Percentiles rank a stretch among this genome's conserved stretches.
phyloP scores from a whole-genome alignment of 2,797 vertebrate genomes.

The Silurus lanzhouensis region DNA sequence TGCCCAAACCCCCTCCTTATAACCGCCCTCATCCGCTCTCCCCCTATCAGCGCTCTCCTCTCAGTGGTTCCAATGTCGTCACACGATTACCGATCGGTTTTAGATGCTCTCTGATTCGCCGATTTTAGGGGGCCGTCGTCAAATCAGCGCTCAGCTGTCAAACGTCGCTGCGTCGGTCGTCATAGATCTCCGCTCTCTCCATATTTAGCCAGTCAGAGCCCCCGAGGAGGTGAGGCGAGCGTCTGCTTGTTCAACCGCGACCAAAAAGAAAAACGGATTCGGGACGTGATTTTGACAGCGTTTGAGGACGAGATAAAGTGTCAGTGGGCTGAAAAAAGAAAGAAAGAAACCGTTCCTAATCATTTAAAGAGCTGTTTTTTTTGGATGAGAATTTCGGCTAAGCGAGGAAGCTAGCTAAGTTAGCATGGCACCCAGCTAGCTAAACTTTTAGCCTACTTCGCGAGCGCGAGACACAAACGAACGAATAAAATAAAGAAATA shows the following conservation, averaged over 20 bases:
- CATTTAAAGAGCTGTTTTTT: conserved; percentile 57
- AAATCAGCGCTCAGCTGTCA: conserved; percentile 49
- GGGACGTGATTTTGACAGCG: conserved; percentile 6
- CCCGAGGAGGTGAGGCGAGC: conserved; percentile 65
- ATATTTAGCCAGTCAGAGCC: conserved; percentile 76
- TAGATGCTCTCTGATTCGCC: not conserved
- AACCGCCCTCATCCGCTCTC: not conserved
- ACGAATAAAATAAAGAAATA: not conserved
- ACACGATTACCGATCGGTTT: conserved; percentile 1
- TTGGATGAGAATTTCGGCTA: conserved; percentile 59
- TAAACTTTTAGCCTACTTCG: conserved; percentile 42
- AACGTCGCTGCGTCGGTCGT: conserved; percentile 71
- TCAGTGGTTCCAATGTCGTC: conserved; percentile 5
- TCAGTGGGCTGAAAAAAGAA: no score
- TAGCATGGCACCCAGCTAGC: conserved; percentile 62
- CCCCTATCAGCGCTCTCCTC: conserved; percentile 40
- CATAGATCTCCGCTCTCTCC: conserved; percentile 75
- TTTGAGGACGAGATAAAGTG: not conserved
- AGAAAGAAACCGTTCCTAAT: not conserved
- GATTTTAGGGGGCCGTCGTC: not conserved
- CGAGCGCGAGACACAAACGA: conserved; percentile 10
- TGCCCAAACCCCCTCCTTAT: conserved; percentile 60
- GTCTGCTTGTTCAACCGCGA: conserved; percentile 49
- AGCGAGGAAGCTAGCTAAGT: conserved; percentile 54
- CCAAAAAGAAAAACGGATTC: not conserved